Evolutionary conservation across 2,888 invertebrate species (phyloP).

Genomic region (Eupithecia tripunctaria): DNA sequence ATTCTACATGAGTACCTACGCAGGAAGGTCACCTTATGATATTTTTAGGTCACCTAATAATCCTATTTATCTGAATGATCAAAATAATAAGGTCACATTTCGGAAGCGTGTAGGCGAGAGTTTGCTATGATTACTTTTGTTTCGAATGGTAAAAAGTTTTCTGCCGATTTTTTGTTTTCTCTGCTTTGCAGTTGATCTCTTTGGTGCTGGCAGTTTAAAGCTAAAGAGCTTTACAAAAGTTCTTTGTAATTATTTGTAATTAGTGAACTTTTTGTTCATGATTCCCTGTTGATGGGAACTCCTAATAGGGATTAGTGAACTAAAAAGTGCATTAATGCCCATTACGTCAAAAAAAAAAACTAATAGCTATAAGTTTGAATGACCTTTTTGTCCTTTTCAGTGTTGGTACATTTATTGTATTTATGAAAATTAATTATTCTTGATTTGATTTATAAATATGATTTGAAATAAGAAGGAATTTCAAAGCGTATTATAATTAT

Average conservation of each 20-base stretch:
- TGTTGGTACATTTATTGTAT: too few relatives aligned
- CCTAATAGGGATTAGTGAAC: too few relatives aligned
- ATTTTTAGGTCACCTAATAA: conserved; percentile 29
- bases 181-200: background rate
- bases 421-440: too few relatives aligned
- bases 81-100: conserved; percentile 19
- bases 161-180: background rate
- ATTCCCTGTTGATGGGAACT: too few relatives aligned
- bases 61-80: conserved; percentile 19
- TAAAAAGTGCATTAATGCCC: too few relatives aligned
- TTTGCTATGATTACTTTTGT: conserved; percentile 15
- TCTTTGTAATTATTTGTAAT: background rate
- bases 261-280: too few relatives aligned
- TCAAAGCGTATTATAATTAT: too few relatives aligned
- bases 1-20: conserved; percentile 20
- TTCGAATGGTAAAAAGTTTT: conserved; percentile 12
- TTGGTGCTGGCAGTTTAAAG: background rate
- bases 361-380: too few relatives aligned
- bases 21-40: conserved; percentile 35
- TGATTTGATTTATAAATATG: background rate
- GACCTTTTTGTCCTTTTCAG: too few relatives aligned
- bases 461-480: background rate
- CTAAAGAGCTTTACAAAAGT: background rate
- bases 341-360: too few relatives aligned
- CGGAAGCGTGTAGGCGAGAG: conserved; percentile 5